Base-by-base conservation (phyloP, 2,888 invertebrate species). In the Physocephala rufipes region DNA sequence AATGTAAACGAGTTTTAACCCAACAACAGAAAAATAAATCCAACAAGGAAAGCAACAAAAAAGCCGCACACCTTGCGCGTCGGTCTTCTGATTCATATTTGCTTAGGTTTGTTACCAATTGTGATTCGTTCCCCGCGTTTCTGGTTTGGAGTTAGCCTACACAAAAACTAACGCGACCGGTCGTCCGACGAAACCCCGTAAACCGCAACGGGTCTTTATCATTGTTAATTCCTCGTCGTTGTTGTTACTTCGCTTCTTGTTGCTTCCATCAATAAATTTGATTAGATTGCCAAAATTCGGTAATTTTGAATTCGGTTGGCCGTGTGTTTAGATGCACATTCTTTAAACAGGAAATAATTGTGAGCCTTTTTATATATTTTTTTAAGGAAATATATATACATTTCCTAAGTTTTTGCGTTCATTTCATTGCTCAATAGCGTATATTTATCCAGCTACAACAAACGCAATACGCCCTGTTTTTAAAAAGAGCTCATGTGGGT, bases 11-110 rank as follows among this genome's bases (percentile, higher is more conserved):
- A 36, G 36, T 36, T 7, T 36, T 4, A 9, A 36, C 9, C 5
- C n/a, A n/a, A 36, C n/a, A 47, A 19, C 43, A 45, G 45, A 21
- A 63, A 43, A 26, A 13, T 26, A 58, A 28, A 36, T 36, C 36
- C 66, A 28, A 36, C 43, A 67, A 43, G 16, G 55, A 43, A 16
- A 53, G 43, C 47, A 51, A 26, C 55, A 53, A 43, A 53, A 67
- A 58, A 53, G 43, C 16, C 24, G 21, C 58, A 58, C 67, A 67
- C 55, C 67, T 58, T 64, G 24, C n/a, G 2, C 16, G 36, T n/a
- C n/a, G n/a, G n/a, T n/a, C 43, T 15, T 63, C 58, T 67, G 66
- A 63, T 64, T 71, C 67, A 63, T 63, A 67, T 71, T 71, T 71
- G 65, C 36, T 66, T 71, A 30, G 43, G 67, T 59, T 61, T 47